Evolutionary conservation across 2,113 vertebrate genomes (phyloP).

Genomic region (human (Homo sapiens)): DNA sequence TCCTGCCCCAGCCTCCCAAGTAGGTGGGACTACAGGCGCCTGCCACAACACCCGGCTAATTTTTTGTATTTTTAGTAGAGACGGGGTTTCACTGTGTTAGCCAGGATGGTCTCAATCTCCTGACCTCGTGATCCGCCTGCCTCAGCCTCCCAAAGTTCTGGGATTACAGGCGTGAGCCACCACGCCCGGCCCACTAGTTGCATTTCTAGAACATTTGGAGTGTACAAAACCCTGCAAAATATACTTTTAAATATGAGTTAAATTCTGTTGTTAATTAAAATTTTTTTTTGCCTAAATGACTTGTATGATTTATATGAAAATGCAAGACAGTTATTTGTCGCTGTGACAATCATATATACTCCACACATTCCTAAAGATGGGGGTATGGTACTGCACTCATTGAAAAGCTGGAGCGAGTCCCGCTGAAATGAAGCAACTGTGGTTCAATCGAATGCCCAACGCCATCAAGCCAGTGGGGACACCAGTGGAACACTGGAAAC

Average conservation of each 20-base stretch:
- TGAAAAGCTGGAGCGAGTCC: not conserved
- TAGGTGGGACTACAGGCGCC: no score
- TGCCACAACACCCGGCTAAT: no score
- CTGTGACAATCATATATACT: not conserved
- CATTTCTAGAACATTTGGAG: not conserved
- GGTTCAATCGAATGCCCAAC: not conserved
- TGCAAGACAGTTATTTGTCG: not conserved
- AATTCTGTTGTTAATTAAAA: not conserved
- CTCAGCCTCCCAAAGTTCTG: no score
- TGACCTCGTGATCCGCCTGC: no score
- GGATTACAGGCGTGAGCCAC: no score
- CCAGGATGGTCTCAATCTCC: no score
- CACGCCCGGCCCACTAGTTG: not conserved
- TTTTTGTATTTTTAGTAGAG: no score
- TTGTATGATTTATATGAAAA: not conserved
- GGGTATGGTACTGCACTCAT: not conserved
- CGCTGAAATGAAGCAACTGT: not conserved
- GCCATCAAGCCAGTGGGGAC: not conserved
- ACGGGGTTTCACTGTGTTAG: no score
- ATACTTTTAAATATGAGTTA: not conserved
- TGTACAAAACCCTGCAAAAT: not conserved
- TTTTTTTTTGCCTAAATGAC: not conserved
- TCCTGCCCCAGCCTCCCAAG: no score
- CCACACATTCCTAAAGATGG: not conserved
- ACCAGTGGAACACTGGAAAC: not conserved